Percentiles rank a stretch among this genome's conserved stretches.
Evolutionary conservation across 2,797 vertebrate genomes (phyloP).

Genomic region (Sternarchorhynchus goeldii): DNA sequence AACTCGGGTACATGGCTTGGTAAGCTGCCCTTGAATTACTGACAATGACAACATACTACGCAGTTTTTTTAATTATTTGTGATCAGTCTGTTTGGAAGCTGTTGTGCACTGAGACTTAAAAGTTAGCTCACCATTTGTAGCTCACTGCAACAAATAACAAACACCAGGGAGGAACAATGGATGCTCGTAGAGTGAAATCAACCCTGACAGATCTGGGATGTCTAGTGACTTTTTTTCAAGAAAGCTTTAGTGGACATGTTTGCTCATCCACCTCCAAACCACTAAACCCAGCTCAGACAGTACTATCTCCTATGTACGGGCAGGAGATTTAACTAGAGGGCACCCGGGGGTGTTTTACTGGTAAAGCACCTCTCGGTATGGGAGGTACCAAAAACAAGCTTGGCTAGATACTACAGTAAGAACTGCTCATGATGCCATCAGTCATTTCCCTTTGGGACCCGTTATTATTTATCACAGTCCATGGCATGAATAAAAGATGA

Average conservation of each 20-base stretch:
- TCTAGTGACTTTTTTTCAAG: slow-evolving; percentile 9
- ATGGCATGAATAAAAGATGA: not conserved
- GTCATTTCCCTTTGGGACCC: not conserved
- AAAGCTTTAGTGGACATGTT: slow-evolving; percentile 9
- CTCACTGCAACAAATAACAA: not conserved
- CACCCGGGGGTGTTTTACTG: not conserved
- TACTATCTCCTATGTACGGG: not conserved
- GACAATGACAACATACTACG: not conserved
- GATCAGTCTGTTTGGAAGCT: not conserved
- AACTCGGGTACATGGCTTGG: not conserved
- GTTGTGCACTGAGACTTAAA: not conserved
- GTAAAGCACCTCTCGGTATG: not conserved
- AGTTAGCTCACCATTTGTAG: not conserved
- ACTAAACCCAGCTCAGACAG: not conserved
- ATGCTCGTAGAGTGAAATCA: slow-evolving; percentile 12
- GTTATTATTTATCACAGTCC: slow-evolving; percentile 10
- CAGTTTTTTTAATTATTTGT: not conserved
- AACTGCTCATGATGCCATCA: not conserved
- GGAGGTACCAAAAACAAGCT: not conserved
- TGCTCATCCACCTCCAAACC: slow-evolving; percentile 5
- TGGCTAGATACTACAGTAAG: not conserved
- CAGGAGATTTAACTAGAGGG: not conserved
- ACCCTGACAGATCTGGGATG: not conserved
- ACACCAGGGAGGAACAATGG: not conserved
- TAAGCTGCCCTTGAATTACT: slow-evolving; percentile 4